phyloP scores from a whole-genome alignment of 2,888 invertebrate genomes.

The Luperina nickerlii region DNA sequence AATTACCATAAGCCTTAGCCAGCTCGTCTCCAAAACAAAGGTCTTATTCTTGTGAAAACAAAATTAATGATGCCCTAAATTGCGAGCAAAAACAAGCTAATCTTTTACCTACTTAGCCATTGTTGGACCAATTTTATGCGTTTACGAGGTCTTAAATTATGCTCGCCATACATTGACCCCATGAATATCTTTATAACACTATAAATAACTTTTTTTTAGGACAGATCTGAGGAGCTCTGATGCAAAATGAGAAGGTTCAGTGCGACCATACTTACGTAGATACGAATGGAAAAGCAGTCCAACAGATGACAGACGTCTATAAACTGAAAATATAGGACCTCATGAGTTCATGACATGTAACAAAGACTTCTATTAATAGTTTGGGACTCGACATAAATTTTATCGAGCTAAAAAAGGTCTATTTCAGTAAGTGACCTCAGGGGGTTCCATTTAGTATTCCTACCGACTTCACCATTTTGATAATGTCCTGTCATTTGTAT shows the following conservation, averaged over 20 bases:
- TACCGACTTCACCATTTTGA: not conserved
- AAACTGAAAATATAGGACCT: not conserved
- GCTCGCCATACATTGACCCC: constrained; percentile 45
- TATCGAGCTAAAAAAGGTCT: not conserved
- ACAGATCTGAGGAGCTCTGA: not conserved
- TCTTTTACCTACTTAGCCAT: constrained; percentile 43
- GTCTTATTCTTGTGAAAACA: constrained; percentile 29
- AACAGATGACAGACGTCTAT: not conserved
- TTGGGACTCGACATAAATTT: not conserved
- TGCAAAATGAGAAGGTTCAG: constrained; percentile 18
- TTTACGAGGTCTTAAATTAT: constrained; percentile 37
- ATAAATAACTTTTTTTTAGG: constrained; percentile 51
- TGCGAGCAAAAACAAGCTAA: constrained; percentile 39
- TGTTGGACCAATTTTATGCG: constrained; percentile 40
- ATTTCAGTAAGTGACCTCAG: not conserved
- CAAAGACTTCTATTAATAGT: not conserved
- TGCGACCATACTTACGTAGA: not conserved
- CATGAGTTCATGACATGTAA: not conserved
- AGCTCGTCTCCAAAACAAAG: not conserved
- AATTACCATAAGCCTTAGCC: not conserved
- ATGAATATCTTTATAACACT: constrained; percentile 50
- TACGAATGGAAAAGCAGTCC: not conserved
- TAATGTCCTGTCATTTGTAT: not conserved
- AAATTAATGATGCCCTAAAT: constrained; percentile 33
- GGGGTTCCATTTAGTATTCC: not conserved